A percentile compares a stretch with the other conserved stretches of the same genome.
Conservation (phyloP, 2,113 vertebrate species). For the Lagopus leucura region DNA sequence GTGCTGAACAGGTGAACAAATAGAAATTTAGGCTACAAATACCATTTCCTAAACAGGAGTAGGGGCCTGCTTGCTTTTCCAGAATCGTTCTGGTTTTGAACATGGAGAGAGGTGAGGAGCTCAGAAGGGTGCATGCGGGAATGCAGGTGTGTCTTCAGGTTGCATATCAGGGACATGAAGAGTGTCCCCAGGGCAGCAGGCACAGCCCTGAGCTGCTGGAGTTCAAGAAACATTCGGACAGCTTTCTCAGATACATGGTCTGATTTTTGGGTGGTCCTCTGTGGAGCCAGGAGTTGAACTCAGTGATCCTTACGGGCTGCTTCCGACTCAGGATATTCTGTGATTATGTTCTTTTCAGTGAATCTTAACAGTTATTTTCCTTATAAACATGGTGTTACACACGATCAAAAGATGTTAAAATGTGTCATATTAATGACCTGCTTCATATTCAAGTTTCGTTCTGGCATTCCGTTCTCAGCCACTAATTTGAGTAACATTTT, state of each 20-base stretch:
- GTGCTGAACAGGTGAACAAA: slow-evolving; percentile 13
- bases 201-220: too few species aligned
- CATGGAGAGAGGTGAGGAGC: accelerated
- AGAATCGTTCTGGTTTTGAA: neutral
- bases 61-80: neutral
- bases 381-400: neutral
- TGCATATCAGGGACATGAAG: too few species aligned
- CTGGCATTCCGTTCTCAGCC: slow-evolving; percentile 41
- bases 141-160: accelerated
- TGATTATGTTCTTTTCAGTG: neutral
- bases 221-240: too few species aligned
- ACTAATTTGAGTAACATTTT: slow-evolving; percentile 35
- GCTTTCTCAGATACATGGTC: too few species aligned
- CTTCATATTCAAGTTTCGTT: slow-evolving; percentile 57
- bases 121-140: accelerated
- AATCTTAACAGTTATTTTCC: neutral
- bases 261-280: too few species aligned
- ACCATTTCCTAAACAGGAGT: neutral
- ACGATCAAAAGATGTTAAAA: slow-evolving; percentile 50
- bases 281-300: too few species aligned
- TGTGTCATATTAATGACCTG: slow-evolving; percentile 14
- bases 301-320: too few species aligned
- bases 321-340: too few species aligned
- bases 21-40: neutral
- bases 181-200: too few species aligned